Evolutionary conservation across 1,140 invertebrate species (phyloP), one percentile per base, ranked within the genome.

Genomic region (Euwallacea fornicatus): DNA sequence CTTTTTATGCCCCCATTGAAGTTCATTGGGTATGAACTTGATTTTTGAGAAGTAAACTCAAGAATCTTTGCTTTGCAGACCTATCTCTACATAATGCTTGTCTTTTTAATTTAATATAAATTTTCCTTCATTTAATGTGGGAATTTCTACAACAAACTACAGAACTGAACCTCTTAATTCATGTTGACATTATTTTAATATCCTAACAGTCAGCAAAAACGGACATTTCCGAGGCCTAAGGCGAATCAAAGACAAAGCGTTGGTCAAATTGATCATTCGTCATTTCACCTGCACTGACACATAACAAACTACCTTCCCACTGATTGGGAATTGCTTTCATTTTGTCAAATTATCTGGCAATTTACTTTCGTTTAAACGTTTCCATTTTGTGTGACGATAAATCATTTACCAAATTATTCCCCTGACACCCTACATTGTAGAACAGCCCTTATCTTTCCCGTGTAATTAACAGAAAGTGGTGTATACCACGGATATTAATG

Each of bases 401-500:
- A 68, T 68, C 66, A 68, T 15, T 60, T 15, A 3, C n/a, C 15
- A 55, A 16, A 43, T 67, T 58, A 55, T 68, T 10, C 41, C 13
- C 42, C 42, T 58, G 55, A 41, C 42, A 46, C 58, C 13, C 11
- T 68, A 50, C 43, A 66, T 42, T 68, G 55, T 47, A 50, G 1
- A 53, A 21, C n/a, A 53, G 56, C 16, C 56, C 60, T 68, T 68
- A 68, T 60, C 66, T 60, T 60, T 15, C 41, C 21, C n/a, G 44
- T 21, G 56, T 68, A 59, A 60, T 68, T 68, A 68, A 68, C 66
- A 67, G 54, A 56, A 68, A 68, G 56, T 68, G 66, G 66, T 59
- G 13, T 50, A 44, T 42, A 43, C 43, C 66, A 43, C 15, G n/a
- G 44, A 68, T 68, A 68, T 68, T 59, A 68, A 68, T 60, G 43